Conservation (phyloP, 2,113 vertebrate species). For the Perognathus longimembris region DNA sequence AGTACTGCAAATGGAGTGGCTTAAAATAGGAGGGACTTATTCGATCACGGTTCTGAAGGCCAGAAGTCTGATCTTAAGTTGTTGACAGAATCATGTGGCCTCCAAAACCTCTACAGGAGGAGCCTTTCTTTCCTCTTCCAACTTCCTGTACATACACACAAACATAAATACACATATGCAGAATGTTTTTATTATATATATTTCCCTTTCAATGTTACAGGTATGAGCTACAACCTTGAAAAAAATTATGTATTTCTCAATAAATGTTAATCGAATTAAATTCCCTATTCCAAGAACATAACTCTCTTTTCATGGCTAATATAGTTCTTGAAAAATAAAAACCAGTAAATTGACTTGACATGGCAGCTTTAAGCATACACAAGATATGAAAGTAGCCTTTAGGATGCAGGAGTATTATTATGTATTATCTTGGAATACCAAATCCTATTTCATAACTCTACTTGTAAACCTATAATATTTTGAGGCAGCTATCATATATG, state of each 20-base stretch:
- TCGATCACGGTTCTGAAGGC: neutral
- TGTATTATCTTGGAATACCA: too few relatives aligned
- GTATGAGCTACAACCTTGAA: neutral
- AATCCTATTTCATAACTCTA: too few relatives aligned
- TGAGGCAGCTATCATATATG: too few relatives aligned
- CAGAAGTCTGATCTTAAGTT: too few relatives aligned
- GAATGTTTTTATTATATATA: fast-evolving
- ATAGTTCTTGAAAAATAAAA: neutral
- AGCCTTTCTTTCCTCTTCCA: neutral
- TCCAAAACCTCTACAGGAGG: too few relatives aligned
- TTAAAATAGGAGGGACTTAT: neutral
- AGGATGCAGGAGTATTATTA: too few relatives aligned
- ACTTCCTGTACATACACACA: fast-evolving
- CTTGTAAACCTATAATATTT: too few relatives aligned
- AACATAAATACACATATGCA: too few relatives aligned
- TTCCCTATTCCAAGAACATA: neutral
- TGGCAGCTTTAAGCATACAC: too few relatives aligned
- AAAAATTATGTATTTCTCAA: neutral
- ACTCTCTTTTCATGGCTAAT: neutral
- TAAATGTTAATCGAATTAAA: neutral
- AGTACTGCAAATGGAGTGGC: neutral
- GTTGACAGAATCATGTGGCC: fast-evolving
- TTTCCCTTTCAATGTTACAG: neutral
- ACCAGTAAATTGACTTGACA: too few relatives aligned
- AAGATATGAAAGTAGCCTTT: too few relatives aligned